phyloP scores from a whole-genome alignment of 2,113 vertebrate species.

The Hippocampus comes region DNA sequence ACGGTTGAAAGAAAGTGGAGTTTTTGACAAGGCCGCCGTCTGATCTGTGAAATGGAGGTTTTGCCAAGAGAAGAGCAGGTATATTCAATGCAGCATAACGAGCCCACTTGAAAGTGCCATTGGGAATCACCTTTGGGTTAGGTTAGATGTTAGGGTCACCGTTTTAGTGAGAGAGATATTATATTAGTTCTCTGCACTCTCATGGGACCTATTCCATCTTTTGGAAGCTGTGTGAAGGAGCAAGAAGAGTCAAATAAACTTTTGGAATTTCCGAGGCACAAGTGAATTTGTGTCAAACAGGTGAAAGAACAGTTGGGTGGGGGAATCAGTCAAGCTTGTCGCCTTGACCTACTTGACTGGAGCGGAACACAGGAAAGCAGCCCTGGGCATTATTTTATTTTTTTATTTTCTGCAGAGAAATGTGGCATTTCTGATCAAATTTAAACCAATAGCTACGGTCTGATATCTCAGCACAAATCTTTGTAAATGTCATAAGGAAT shows the following conservation, averaged over 20 bases:
- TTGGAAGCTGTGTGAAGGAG: not conserved
- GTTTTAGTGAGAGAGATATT: not conserved
- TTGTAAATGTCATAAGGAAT: not conserved
- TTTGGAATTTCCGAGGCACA: not conserved
- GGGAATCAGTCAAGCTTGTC: conserved; percentile 3
- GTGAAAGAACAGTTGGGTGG: not conserved
- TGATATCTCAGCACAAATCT: not conserved
- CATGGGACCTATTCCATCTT: not conserved
- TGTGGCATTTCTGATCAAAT: not conserved
- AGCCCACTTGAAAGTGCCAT: not conserved
- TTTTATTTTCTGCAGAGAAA: conserved; percentile 28
- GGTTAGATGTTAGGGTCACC: not conserved
- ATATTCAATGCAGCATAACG: too few relatives aligned
- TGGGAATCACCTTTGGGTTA: not conserved
- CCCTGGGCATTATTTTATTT: not conserved
- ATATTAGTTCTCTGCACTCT: too few relatives aligned
- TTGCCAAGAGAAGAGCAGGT: too few relatives aligned
- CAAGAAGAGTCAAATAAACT: not conserved
- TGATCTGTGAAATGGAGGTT: too few relatives aligned
- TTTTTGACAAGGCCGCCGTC: too few relatives aligned
- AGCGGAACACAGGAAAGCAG: not conserved
- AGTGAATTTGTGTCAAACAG: conserved; percentile 1
- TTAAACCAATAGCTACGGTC: not conserved
- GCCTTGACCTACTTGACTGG: conserved; percentile 3
- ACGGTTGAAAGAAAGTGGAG: too few relatives aligned